Evolutionary conservation across 1,140 invertebrate species (phyloP), one percentile per base, ranked within the genome.

Genomic region (Planococcus citri): DNA sequence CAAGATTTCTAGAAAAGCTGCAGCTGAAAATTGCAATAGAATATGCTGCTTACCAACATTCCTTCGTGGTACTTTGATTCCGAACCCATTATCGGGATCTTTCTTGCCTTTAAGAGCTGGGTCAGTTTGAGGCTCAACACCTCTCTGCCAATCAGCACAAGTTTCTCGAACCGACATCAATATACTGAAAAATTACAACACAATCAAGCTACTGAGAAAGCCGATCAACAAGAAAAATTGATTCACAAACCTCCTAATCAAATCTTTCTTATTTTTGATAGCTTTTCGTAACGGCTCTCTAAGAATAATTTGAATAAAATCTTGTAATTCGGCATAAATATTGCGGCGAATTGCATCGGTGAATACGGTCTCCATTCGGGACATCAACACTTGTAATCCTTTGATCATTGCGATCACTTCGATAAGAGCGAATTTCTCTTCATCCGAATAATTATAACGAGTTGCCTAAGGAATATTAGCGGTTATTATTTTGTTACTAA

Each of bases 401-500:
- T 99, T 99, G 73, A 99, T 97, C 95, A 99, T 98, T 0, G 96
- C 94, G 74, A 99, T 97, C 20, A 98, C 91, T 82, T 99, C 95
- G 73, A 99, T 97, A 41, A 99, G 81, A 6, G 95, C 95, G 81
- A 96, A 96, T 78, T 99, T 99, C 81, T 99, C 97, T 76, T 96
- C 94, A 25, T 92, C 90, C 9, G 88, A 91, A 78, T 99, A 99
- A 80, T 99, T 99, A 80, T 98, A 99, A 22, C 94, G 84, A 0
- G 96, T 99, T 0, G 96, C 41, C 41, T 51, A 17, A 14, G n/a
- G 17, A 51, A 51, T 9, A 94, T 71, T 74, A 69, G 1, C 71
- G 51, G 58, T 60, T n/a, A n/a, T n/a, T 41, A n/a, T n/a, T n/a
- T n/a, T n/a, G n/a, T n/a, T n/a, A n/a, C n/a, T n/a, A n/a, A n/a